phyloP scores from a whole-genome alignment of 2,113 vertebrate genomes.

The Mesitornis unicolor region DNA sequence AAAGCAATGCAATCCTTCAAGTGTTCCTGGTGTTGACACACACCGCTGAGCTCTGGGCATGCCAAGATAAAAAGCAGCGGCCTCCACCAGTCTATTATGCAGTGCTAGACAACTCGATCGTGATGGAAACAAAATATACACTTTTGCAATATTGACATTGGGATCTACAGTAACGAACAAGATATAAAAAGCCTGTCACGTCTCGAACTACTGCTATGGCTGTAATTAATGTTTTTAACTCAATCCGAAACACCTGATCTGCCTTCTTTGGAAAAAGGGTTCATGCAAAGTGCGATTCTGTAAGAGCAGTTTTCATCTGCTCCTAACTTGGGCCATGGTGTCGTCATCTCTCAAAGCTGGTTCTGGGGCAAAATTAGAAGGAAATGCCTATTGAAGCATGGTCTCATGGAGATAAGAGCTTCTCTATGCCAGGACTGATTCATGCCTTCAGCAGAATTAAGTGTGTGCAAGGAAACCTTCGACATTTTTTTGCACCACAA shows the following conservation, averaged over 20 bases:
- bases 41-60: not conserved
- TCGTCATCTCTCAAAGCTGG: not conserved
- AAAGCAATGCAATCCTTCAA: conserved; percentile 33
- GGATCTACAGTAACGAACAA: not conserved
- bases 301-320: not conserved
- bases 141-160: conserved; percentile 35
- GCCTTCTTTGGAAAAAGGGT: not conserved
- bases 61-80: conserved; percentile 21
- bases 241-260: not conserved
- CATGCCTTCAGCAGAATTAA: not conserved
- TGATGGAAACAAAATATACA: conserved; percentile 12
- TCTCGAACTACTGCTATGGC: not conserved
- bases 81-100: conserved; percentile 44
- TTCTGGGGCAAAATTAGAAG: not conserved
- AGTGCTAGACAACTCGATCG: conserved; percentile 42
- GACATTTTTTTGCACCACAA: not conserved
- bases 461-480: not conserved
- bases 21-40: conserved; percentile 24
- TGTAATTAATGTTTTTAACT: not conserved
- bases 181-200: not conserved
- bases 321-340: not conserved
- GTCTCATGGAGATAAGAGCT: not conserved
- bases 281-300: not conserved
- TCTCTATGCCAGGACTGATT: not conserved
- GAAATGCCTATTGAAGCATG: conserved; percentile 29